These are phyloP conservation scores for Hirudinaria manillensis DNA, from an alignment of 2,888 invertebrate genomes.

Conservation along the genomic window DNA sequence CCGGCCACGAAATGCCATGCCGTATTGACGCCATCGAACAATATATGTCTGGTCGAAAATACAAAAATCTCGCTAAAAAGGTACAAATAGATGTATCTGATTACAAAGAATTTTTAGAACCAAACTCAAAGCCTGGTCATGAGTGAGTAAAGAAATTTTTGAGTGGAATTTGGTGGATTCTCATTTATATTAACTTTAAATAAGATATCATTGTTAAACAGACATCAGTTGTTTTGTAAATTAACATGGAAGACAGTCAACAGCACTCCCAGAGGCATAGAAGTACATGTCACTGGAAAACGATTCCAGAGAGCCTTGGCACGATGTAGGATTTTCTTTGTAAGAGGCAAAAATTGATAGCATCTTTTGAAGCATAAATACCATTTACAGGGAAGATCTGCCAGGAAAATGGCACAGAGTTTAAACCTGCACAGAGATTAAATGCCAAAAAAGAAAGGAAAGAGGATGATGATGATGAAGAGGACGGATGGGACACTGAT, in stretches of 20 bases:
- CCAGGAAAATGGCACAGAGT: slow-evolving; percentile 13
- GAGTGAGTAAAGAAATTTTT: slow-evolving; percentile 4
- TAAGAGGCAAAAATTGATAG: not conserved
- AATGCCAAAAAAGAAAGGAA: not conserved
- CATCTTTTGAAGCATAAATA: not conserved
- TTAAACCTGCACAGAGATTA: slow-evolving; percentile 5
- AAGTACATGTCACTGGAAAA: slow-evolving; percentile 2
- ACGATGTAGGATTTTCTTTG: not conserved
- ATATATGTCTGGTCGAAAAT: slow-evolving; percentile 13
- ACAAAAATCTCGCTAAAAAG: not conserved
- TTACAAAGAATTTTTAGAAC: not conserved
- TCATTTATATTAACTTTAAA: not conserved
- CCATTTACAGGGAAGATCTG: not conserved
- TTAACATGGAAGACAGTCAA: slow-evolving; percentile 11
- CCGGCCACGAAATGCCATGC: slow-evolving; percentile 24
- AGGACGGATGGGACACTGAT: not conserved
- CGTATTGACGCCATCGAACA: slow-evolving; percentile 11
- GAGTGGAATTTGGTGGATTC: not conserved
- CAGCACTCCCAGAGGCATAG: not conserved
- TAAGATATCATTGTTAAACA: not conserved
- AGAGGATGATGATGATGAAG: slow-evolving; percentile 4
- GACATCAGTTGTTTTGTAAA: slow-evolving; percentile 19
- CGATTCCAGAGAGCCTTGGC: not conserved
- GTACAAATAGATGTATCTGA: not conserved
- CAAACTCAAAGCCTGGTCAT: slow-evolving; percentile 6